Base-by-base conservation (phyloP, 1,140 invertebrate genomes). In the Ips typographus region DNA sequence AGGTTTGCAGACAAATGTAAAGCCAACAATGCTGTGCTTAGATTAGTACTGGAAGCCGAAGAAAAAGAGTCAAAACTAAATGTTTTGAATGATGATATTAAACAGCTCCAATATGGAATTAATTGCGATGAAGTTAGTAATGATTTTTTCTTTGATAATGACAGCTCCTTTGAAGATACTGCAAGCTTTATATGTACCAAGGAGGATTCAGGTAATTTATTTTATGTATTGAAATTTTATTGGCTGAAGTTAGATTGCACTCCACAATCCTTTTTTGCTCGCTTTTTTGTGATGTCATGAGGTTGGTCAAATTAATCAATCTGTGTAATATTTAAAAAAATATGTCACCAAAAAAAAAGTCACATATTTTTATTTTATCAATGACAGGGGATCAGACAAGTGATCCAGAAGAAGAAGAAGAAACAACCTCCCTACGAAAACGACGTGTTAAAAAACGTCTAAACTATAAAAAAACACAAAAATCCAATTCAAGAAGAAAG, bases 1-100 rank as follows among this genome's bases (percentile, higher is more conserved):
- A 49, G 44, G 40, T 72, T 72, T 66, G 67, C 57, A 22, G 68
- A 72, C 8, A 61, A 60, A 70, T 72, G 66, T 51, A 72, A 66
- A 58, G 60, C 57, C 56, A 72, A 67, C 51, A 41, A 72, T 66
- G 51, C 51, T 8, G 40, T 68, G 22, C 57, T 72, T 43, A 64
- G 41, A 37, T 55, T 62, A 62, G 64, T 70, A 2, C 8, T 70
- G 36, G 58, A 70, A 63, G 43, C 51, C 3, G 67, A 72, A 63
- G 65, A 70, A 36, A 65, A 65, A 49, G 51, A 60, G 43, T 39
- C n/a, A 41, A 57, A 43, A 52, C 3, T 60, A 22, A 53, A 65
- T n/a, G 52, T 49, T 22, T 40, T 62, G 53, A 61, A 66, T 65
- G 37, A 55, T 37, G 41, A 62, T 72, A 6, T 65, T 39, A 39